Evolutionary conservation across 1,140 invertebrate species (phyloP).

Genomic region (Panulirus ornatus): DNA sequence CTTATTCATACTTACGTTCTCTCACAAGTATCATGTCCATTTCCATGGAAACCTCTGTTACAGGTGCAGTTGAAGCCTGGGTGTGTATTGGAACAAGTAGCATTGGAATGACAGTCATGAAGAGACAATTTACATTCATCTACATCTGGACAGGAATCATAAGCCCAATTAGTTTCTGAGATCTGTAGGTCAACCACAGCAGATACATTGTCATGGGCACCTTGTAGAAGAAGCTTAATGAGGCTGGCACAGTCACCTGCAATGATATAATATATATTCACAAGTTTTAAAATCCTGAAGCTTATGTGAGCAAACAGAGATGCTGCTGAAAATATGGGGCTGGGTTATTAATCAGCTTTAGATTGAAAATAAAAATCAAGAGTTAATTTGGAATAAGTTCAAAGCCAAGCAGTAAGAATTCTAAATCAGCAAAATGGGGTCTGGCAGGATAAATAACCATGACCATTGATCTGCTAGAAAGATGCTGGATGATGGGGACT

Average conservation of each 20-base stretch:
- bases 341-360: no score
- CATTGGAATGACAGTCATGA: conserved; percentile 93
- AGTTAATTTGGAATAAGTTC: no score
- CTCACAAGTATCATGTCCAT: conserved; percentile 89
- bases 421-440: no score
- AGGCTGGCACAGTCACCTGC: conserved; percentile 28
- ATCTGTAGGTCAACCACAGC: conserved; percentile 75
- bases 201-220: conserved; percentile 69
- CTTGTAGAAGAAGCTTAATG: neutral
- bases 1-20: conserved; percentile 82
- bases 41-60: conserved; percentile 90
- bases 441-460: no score
- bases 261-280: neutral
- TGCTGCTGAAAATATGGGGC: no score
- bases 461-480: no score
- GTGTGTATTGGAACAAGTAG: conserved; percentile 94
- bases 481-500: no score
- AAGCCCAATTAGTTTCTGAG: conserved; percentile 85
- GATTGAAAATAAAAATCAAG: no score
- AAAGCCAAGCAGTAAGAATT: no score
- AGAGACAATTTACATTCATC: conserved; percentile 93
- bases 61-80: conserved; percentile 92
- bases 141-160: conserved; percentile 94
- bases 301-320: no score
- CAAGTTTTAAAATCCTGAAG: no score